These are phyloP conservation scores for Pogonomyrmex californicus DNA, from an alignment of 1,140 invertebrate species.

Conservation along the genomic window DNA sequence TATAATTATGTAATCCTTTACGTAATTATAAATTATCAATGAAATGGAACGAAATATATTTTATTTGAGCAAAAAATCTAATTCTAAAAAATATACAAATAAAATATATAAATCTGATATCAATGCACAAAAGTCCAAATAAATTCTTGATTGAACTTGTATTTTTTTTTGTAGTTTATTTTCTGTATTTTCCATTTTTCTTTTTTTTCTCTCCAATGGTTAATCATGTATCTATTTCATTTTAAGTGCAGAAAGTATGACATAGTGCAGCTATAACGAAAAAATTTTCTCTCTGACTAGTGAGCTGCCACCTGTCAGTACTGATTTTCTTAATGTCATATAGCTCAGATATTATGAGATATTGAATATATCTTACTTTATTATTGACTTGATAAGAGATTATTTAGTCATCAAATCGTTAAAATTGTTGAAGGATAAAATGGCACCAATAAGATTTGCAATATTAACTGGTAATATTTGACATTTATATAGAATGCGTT, in stretches of 20 bases:
- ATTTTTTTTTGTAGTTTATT: neutral
- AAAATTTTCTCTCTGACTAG: too few relatives aligned
- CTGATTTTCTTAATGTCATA: neutral
- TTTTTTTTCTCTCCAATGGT: neutral
- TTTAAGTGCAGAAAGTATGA: slow-evolving; percentile 5
- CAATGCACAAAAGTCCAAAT: neutral
- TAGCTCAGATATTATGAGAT: too few relatives aligned
- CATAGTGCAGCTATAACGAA: neutral
- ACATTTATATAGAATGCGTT: neutral
- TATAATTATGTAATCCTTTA: neutral
- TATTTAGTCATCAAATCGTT: neutral
- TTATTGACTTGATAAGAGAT: neutral
- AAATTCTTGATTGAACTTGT: neutral
- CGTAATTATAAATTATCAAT: neutral
- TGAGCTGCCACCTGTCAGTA: neutral
- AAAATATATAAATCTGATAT: too few relatives aligned
- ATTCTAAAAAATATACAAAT: too few relatives aligned
- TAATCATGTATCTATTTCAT: neutral
- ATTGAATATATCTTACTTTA: neutral
- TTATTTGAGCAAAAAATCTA: too few relatives aligned
- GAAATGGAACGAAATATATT: too few relatives aligned
- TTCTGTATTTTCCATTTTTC: neutral
- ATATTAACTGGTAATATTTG: slow-evolving; percentile 77
- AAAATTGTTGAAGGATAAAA: slow-evolving; percentile 8
- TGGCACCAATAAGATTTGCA: slow-evolving; percentile 78